Base-by-base conservation (phyloP, 2,888 invertebrate genomes). In the Euplagia quadripunctaria region DNA sequence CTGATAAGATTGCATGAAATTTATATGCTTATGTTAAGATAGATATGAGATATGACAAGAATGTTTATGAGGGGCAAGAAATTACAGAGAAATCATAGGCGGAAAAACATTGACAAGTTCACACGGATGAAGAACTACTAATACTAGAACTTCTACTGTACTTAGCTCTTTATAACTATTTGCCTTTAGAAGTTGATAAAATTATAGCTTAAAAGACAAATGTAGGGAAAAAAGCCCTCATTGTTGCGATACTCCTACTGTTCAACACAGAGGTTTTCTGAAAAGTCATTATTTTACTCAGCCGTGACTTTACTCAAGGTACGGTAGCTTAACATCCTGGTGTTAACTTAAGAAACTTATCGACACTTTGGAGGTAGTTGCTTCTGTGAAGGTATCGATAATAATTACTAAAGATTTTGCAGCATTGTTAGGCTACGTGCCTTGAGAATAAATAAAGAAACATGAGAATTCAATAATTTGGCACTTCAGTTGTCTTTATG, bases 11-110 rank as follows among this genome's bases (percentile, higher is more conserved):
- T 68, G 17, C 42, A 17, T 11, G 8, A 66, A 49, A 66, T 66
- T 66, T 17, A 66, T 49, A 66, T 66, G 49, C 16, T 66, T 31
- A 66, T 66, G 16, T 51, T 51, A 51, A 66, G 9, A 51, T 51
- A 31, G 31, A 14, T 49, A 31, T 31, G 31, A 31, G 16, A 66
- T 49, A 31, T 16, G 16, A 9, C 12, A 58, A 12, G 58, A 61
- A 61, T 61, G 58, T 61, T 61, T 31, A 61, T 61, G 20, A 61
- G 31, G 4, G 58, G 12, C 12, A 31, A 31, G 31, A 61, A 61
- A 61, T 61, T 12, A 31, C 31, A 31, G 58, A 61, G 11, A 14
- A 61, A 61, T 61, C 12, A 20, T 61, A 20, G 4, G 4, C 14
- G 31, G 20, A 61, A 31, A 61, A 20, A 61, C 3, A 61, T 61